Evolutionary conservation across 2,113 vertebrate species (phyloP).

Genomic region (Reinhardtius hippoglossoides): DNA sequence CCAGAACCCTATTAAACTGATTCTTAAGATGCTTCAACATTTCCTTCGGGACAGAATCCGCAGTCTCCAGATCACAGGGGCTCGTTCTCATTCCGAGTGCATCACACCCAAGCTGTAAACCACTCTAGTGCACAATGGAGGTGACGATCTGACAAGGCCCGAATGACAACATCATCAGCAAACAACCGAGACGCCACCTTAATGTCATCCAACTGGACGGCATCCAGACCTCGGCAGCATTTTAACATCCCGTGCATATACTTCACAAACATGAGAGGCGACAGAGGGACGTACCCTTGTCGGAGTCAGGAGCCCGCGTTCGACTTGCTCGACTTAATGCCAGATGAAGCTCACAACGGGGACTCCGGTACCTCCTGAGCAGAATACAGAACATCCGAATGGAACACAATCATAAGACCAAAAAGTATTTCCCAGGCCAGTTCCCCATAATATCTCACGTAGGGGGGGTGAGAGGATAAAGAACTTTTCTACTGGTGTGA

Average conservation of each 20-base stretch:
- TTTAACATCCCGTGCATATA: conserved; percentile 15
- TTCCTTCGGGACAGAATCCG: no score
- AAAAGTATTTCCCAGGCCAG: not conserved
- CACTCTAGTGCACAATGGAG: conserved; percentile 6
- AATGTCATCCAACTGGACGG: conserved; percentile 43
- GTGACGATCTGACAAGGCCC: conserved; percentile 41
- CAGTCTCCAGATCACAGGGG: not conserved
- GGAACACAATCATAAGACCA: not conserved
- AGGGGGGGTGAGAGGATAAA: no score
- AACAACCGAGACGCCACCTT: conserved; percentile 32
- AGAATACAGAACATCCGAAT: not conserved
- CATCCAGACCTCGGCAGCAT: not conserved
- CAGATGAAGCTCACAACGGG: not conserved
- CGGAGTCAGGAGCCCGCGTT: not conserved
- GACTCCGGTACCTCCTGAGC: not conserved
- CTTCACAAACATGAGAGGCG: conserved; percentile 26
- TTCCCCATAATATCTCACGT: not conserved
- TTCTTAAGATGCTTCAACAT: not conserved
- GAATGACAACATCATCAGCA: conserved; percentile 34
- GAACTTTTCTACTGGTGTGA: not conserved
- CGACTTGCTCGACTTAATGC: conserved; percentile 4
- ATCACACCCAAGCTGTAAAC: not conserved
- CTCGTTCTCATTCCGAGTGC: no score
- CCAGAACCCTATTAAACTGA: not conserved
- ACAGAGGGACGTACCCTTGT: conserved; percentile 1